Evolutionary conservation across 2,797 vertebrate genomes (phyloP).

Genomic region (Vespertilio murinus): DNA sequence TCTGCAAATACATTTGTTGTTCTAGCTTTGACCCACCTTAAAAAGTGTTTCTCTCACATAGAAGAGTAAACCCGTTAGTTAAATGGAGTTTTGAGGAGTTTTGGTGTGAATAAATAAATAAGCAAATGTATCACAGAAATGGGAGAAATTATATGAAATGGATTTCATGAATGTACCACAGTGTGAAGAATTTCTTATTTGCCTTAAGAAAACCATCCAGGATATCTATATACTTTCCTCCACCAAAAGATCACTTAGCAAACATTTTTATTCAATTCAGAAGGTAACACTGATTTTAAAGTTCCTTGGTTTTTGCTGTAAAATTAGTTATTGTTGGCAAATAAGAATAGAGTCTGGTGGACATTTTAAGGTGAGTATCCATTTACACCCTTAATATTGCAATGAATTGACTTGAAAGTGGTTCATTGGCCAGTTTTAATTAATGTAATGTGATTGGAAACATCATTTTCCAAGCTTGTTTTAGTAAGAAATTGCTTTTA

Average conservation of each 20-base stretch:
- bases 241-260: not conserved
- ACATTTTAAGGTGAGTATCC: not conserved
- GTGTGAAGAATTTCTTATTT: conserved; percentile 41
- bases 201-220: not conserved
- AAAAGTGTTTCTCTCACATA: not conserved
- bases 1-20: not conserved
- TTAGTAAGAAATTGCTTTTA: not conserved
- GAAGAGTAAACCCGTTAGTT: conserved; percentile 11
- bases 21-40: conserved; percentile 6
- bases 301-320: not conserved
- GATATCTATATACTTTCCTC: conserved; percentile 2
- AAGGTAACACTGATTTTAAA: conserved; percentile 41
- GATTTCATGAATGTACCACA: not conserved
- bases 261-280: conserved; percentile 16
- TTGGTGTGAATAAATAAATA: not conserved
- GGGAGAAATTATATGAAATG: conserved; percentile 37
- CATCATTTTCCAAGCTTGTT: not conserved
- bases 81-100: conserved; percentile 37
- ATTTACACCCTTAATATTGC: conserved; percentile 23
- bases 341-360: not conserved
- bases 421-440: conserved; percentile 16
- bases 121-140: conserved; percentile 14
- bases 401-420: conserved; percentile 27
- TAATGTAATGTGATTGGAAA: conserved; percentile 17
- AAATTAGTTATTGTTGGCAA: conserved; percentile 24